phyloP scores from a whole-genome alignment of 2,113 vertebrate genomes.

The Cnemophilus loriae region DNA sequence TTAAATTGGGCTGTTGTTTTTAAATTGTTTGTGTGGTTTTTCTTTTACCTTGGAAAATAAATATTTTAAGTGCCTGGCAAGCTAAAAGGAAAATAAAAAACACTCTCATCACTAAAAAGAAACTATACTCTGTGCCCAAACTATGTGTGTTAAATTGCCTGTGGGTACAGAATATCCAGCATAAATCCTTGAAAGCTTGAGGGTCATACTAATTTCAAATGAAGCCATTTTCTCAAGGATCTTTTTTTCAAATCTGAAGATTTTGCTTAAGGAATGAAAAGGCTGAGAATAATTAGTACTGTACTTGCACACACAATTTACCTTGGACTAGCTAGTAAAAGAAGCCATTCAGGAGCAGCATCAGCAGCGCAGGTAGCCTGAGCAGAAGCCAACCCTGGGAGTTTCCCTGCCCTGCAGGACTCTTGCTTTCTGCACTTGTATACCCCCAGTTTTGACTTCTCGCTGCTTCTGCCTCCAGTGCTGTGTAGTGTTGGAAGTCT shows the following conservation, averaged over 20 bases:
- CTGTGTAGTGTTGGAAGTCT: background rate
- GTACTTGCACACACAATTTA: accelerated
- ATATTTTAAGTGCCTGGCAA: background rate
- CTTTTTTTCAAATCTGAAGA: background rate
- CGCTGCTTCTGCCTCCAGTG: background rate
- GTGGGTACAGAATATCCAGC: background rate
- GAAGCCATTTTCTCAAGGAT: background rate
- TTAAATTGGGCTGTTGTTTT: background rate
- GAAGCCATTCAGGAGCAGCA: background rate
- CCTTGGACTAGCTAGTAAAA: background rate
- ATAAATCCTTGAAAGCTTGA: background rate
- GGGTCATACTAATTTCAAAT: background rate
- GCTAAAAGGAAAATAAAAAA: background rate
- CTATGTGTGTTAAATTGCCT: background rate
- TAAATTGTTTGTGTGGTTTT: background rate
- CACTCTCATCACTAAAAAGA: background rate
- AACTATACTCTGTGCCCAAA: background rate
- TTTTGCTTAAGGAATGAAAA: background rate
- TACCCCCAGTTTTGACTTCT: background rate
- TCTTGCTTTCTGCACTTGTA: accelerated
- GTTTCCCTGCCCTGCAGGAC: background rate
- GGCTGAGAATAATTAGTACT: background rate
- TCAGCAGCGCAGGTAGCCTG: background rate
- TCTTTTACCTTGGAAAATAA: background rate
- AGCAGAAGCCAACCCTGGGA: background rate